Percentiles rank a stretch among this genome's conserved stretches.
phyloP scores from a whole-genome alignment of 2,888 invertebrate species.

The Agriopis marginaria region DNA sequence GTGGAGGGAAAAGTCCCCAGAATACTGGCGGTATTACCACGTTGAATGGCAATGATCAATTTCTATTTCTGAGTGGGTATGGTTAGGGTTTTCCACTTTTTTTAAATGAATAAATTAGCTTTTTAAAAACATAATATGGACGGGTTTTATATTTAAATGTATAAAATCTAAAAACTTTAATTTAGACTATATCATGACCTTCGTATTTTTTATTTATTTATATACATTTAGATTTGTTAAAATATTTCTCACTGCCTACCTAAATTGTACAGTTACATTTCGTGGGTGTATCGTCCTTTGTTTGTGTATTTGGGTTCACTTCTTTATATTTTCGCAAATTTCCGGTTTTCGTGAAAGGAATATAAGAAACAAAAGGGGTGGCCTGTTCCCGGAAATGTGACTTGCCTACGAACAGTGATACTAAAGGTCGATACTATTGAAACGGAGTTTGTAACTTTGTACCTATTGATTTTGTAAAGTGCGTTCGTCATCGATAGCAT shows the following conservation, averaged over 20 bases:
- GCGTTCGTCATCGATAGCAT: no score
- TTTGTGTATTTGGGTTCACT: conserved; percentile 17
- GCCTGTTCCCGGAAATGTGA: conserved; percentile 37
- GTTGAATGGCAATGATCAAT: no score
- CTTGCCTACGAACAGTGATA: conserved; percentile 37
- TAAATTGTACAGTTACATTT: neutral
- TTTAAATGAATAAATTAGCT: no score
- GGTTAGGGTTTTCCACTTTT: no score
- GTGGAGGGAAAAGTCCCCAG: no score
- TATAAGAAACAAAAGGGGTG: conserved; percentile 41
- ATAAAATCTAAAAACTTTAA: no score
- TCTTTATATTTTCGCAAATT: conserved; percentile 40
- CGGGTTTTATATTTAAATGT: no score
- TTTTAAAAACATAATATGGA: no score
- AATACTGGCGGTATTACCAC: no score
- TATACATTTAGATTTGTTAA: neutral
- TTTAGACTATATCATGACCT: no score
- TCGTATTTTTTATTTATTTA: no score
- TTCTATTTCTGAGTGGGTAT: no score
- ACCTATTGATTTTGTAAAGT: conserved; percentile 15
- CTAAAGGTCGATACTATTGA: conserved; percentile 30
- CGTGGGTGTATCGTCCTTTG: neutral
- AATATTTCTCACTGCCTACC: neutral
- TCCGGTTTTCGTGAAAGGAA: conserved; percentile 41
- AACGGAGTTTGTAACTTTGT: conserved; percentile 11